phyloP scores from a whole-genome alignment of 35 echinoderm and acorn worm species.

The Anneissia japonica region DNA sequence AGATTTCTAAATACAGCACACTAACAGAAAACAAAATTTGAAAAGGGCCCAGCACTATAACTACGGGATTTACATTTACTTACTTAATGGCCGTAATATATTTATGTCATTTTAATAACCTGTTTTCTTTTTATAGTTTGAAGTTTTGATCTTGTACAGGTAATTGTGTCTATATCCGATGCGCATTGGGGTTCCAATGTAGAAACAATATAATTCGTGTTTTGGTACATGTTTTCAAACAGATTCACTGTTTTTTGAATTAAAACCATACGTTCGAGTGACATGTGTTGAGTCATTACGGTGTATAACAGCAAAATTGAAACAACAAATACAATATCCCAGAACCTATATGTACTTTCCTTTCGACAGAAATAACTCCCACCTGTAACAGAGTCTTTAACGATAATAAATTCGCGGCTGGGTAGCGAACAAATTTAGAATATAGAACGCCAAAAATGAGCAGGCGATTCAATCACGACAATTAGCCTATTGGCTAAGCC shows the following conservation, averaged over 20 bases:
- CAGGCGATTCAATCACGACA: not conserved
- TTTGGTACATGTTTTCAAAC: not conserved
- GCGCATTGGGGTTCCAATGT: not conserved
- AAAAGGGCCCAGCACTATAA: too few relatives aligned
- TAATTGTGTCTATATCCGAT: not conserved
- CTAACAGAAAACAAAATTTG: too few relatives aligned
- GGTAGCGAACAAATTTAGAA: not conserved
- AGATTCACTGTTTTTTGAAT: not conserved
- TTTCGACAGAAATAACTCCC: not conserved
- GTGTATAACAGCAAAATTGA: not conserved
- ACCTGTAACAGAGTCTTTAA: not conserved
- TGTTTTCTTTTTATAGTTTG: too few relatives aligned
- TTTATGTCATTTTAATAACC: too few relatives aligned
- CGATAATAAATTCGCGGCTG: not conserved
- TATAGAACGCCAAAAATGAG: not conserved
- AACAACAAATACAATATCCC: not conserved
- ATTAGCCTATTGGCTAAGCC: not conserved
- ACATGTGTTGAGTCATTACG: not conserved
- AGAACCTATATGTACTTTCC: not conserved
- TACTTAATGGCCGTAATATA: too few relatives aligned
- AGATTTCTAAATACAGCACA: too few relatives aligned
- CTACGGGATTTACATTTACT: too few relatives aligned
- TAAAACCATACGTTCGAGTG: not conserved
- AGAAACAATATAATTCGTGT: not conserved
- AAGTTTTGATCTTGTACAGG: too few relatives aligned